Conservation (phyloP, 2,888 invertebrate species). For the Eupithecia inturbata region DNA sequence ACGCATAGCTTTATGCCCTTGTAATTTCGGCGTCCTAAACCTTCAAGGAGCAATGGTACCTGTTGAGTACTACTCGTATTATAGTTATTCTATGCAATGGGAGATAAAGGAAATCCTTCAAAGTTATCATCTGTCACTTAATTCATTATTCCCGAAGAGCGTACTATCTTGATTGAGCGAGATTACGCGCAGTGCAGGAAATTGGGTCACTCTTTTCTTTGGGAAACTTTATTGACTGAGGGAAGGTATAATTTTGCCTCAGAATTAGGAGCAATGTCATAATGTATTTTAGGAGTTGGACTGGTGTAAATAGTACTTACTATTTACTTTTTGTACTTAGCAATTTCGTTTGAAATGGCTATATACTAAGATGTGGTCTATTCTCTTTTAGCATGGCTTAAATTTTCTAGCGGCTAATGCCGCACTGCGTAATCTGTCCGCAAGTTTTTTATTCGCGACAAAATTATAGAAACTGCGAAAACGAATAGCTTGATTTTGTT, state of each 20-base stretch:
- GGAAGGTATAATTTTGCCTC: constrained; percentile 17
- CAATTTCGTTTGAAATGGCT: not conserved
- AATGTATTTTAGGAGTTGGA: not conserved
- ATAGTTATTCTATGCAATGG: too few species aligned
- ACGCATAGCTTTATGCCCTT: too few species aligned
- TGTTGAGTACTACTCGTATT: too few species aligned
- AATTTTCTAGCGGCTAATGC: not conserved
- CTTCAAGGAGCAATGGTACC: too few species aligned
- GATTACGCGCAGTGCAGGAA: constrained; percentile 67
- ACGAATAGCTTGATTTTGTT: not conserved
- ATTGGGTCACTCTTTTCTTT: constrained; percentile 55
- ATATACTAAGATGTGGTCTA: not conserved
- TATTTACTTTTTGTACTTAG: not conserved
- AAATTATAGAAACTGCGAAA: not conserved
- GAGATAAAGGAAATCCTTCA: too few species aligned
- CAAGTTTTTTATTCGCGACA: not conserved
- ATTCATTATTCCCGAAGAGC: not conserved
- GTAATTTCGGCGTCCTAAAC: too few species aligned
- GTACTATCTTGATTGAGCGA: constrained; percentile 68
- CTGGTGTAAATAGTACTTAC: not conserved
- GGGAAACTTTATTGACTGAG: constrained; percentile 32
- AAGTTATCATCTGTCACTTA: constrained; percentile 4
- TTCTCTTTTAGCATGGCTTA: not conserved
- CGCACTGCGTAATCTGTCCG: not conserved
- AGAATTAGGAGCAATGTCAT: constrained; percentile 9